Percentiles rank a stretch among this genome's conserved stretches.
These are phyloP conservation scores for Odontophorus gujanensis DNA, from an alignment of 2,113 vertebrate species.

Conservation along the genomic window DNA sequence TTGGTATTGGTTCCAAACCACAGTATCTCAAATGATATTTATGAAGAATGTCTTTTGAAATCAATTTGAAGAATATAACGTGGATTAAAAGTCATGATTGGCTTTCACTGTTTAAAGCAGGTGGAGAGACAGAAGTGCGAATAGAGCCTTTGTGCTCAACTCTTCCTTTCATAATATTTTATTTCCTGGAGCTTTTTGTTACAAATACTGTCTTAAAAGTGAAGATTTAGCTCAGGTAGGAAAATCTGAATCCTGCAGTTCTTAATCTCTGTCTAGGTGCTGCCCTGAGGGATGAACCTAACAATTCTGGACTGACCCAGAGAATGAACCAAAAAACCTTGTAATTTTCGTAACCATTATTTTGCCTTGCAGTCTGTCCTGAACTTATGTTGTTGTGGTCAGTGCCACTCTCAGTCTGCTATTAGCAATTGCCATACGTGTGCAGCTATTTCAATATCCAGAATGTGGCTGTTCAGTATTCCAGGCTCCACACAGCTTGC, in stretches of 20 bases:
- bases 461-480: not conserved
- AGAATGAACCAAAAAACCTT: not conserved
- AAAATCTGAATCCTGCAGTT: not conserved
- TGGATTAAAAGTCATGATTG: not conserved
- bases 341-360: not conserved
- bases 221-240: not conserved
- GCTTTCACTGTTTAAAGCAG: not conserved
- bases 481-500: not conserved
- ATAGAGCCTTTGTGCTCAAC: not conserved
- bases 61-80: fast-evolving
- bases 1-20: not conserved
- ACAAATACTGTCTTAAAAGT: not conserved
- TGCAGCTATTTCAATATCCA: not conserved
- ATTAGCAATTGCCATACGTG: not conserved
- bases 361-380: not conserved
- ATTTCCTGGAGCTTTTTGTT: not conserved
- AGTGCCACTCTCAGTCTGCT: not conserved
- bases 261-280: not conserved
- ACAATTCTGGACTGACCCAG: not conserved
- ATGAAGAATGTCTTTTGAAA: not conserved
- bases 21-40: not conserved
- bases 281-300: not conserved
- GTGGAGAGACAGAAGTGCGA: not conserved
- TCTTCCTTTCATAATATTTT: not conserved
- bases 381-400: not conserved